A percentile compares a stretch with the other conserved stretches of the same genome.
These are phyloP conservation scores for Phoenoteleia sp. DNA, from an alignment of 2,888 invertebrate species.

Conservation along the genomic window DNA sequence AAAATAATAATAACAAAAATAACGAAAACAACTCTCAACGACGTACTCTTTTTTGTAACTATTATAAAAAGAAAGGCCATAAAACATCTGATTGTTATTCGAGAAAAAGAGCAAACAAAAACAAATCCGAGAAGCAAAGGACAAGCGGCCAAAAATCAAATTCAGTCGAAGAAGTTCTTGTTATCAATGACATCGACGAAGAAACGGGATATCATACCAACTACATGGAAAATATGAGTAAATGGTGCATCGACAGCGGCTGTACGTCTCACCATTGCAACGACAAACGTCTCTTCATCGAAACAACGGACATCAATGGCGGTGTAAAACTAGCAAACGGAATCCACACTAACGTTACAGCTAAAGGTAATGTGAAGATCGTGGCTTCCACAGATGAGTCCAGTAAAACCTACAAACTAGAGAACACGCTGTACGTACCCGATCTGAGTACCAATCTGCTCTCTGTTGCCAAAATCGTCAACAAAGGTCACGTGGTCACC, in stretches of 20 bases:
- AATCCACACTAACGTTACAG: neutral
- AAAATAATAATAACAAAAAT: neutral
- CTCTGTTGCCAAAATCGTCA: conserved; percentile 5
- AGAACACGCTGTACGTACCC: conserved; percentile 3
- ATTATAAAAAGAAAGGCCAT: conserved; percentile 29
- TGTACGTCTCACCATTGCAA: conserved; percentile 10
- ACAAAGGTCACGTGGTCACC: neutral
- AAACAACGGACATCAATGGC: neutral
- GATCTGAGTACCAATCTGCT: conserved; percentile 2
- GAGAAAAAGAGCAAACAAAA: neutral
- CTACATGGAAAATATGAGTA: neutral
- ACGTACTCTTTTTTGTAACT: neutral
- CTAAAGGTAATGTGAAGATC: neutral
- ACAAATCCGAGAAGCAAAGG: conserved; percentile 4
- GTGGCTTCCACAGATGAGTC: neutral
- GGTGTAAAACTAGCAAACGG: neutral
- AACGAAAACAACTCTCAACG: too few species aligned
- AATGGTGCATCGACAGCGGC: conserved; percentile 26
- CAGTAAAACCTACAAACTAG: neutral
- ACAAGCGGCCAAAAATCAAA: neutral
- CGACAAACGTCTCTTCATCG: neutral
- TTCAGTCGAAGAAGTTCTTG: conserved; percentile 13
- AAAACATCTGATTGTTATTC: conserved; percentile 20
- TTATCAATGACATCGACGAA: too few species aligned
- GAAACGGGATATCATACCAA: too few species aligned